Percentiles rank a stretch among this genome's conserved stretches.
Conservation (phyloP, 2,888 invertebrate species). For the Eupithecia subfuscata region DNA sequence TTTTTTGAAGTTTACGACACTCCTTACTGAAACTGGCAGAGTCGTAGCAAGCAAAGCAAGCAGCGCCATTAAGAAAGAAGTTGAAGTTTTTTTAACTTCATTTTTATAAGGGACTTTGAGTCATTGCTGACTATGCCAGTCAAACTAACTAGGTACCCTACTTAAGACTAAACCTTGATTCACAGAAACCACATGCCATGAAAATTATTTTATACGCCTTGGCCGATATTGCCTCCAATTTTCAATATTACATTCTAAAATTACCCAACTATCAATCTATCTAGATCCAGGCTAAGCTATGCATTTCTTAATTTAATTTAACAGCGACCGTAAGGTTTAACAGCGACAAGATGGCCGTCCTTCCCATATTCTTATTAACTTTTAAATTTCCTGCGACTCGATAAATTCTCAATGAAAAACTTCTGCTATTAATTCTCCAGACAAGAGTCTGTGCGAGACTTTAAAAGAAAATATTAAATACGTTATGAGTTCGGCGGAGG, state of each 20-base stretch:
- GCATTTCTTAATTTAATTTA: not conserved
- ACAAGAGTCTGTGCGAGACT: slow-evolving; percentile 1
- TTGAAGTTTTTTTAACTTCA: too few species aligned
- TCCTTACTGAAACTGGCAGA: too few species aligned
- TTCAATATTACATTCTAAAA: not conserved
- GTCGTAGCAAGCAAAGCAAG: too few species aligned
- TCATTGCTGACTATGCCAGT: too few species aligned
- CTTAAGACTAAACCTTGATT: too few species aligned
- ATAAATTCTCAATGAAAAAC: slow-evolving; percentile 36
- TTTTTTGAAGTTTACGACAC: too few species aligned
- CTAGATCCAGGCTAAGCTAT: not conserved
- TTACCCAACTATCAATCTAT: not conserved
- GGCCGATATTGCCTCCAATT: too few species aligned
- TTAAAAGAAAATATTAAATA: slow-evolving; percentile 35
- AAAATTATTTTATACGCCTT: too few species aligned
- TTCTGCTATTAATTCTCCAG: slow-evolving; percentile 33
- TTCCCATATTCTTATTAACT: slow-evolving; percentile 33
- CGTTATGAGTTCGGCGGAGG: slow-evolving; percentile 8
- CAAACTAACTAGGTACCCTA: too few species aligned
- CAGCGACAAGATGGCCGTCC: not conserved
- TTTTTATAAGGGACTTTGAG: too few species aligned
- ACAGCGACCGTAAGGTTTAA: not conserved
- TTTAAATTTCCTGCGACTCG: slow-evolving; percentile 37
- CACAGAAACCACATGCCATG: too few species aligned
- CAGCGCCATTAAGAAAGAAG: too few species aligned